Base-by-base conservation (phyloP, 1,140 invertebrate genomes). In the Ruditapes philippinarum region DNA sequence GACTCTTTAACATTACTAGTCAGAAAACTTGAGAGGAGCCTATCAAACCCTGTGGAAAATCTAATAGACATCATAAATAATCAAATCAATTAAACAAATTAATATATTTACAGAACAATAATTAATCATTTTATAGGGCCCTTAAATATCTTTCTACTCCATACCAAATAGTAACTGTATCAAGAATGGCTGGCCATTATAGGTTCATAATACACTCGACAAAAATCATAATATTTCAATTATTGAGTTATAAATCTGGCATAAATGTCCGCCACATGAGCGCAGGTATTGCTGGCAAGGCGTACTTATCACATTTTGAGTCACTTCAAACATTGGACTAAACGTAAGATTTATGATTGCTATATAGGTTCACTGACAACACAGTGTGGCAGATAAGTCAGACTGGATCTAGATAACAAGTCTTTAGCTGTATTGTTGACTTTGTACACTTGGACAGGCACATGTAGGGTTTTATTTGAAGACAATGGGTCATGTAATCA, bases 331-430 rank as follows among this genome's bases (percentile, higher is more conserved):
- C 14, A 62, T n/a, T 28, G 57, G 25, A 19, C 25, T 62, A 36
- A 70, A 70, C 38, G 38, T 11, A 70, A 70, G 65, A 70, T 70
- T 70, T 70, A 70, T 70, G 65, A 70, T 38, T 14, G 33, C 33
- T 28, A 70, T 70, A 70, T 38, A 38, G 12, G 65, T 62, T 28
- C 3, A n/a, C 57, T 62, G 57, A 62, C 57, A 62, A n/a, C 51
- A 1, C 51, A 28, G 57, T 62, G 57, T 62, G n/a, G 25, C n/a
- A 62, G n/a, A 62, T 62, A 62, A n/a, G 57, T 25, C 25, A 62
- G 57, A n/a, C 57, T 25, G 28, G n/a, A 62, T 25, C 25, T 28
- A 4, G 57, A 62, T 62, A 62, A 62, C 5, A 25, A 9, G n/a
- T 28, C 7, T n/a, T n/a, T n/a, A 7, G 9, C n/a, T 28, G 57